These are phyloP conservation scores for Drosophila insularis DNA, from an alignment of 1,140 invertebrate species.

Conservation along the genomic window DNA sequence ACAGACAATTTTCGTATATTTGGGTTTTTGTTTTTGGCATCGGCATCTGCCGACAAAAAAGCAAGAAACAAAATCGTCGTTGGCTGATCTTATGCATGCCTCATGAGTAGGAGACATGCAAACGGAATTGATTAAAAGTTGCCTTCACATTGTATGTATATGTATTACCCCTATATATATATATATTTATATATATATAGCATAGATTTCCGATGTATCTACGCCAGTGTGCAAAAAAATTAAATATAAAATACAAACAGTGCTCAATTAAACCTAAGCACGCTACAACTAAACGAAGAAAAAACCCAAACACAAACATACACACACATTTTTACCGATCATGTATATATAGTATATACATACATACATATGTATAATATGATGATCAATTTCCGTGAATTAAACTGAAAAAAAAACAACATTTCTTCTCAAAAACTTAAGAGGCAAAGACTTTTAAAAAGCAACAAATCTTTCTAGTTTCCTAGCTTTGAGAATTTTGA, in stretches of 20 bases:
- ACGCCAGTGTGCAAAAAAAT: constrained; percentile 29
- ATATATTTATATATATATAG: constrained; percentile 1
- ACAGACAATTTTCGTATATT: neutral
- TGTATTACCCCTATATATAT: neutral
- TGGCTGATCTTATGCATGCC: constrained; percentile 46
- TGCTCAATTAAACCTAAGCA: constrained; percentile 55
- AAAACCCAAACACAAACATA: constrained; percentile 59
- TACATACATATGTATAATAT: neutral
- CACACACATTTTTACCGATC: neutral
- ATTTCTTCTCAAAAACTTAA: neutral
- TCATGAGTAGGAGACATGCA: constrained; percentile 19
- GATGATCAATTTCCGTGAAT: neutral
- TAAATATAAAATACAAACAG: constrained; percentile 31
- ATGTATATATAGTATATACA: neutral
- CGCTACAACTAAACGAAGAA: constrained; percentile 53
- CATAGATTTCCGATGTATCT: constrained; percentile 45
- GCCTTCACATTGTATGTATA: constrained; percentile 58
- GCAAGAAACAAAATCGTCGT: constrained; percentile 29
- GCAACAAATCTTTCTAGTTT: too few relatives aligned
- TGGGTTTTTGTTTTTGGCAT: constrained; percentile 54
- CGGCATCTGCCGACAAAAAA: constrained; percentile 43
- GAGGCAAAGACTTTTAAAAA: neutral
- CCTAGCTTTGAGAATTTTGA: too few relatives aligned
- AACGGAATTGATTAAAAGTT: constrained; percentile 74
- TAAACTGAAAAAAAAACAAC: too few relatives aligned